phyloP scores from a whole-genome alignment of 1,140 invertebrate genomes.

The Andrena cerasifolii region DNA sequence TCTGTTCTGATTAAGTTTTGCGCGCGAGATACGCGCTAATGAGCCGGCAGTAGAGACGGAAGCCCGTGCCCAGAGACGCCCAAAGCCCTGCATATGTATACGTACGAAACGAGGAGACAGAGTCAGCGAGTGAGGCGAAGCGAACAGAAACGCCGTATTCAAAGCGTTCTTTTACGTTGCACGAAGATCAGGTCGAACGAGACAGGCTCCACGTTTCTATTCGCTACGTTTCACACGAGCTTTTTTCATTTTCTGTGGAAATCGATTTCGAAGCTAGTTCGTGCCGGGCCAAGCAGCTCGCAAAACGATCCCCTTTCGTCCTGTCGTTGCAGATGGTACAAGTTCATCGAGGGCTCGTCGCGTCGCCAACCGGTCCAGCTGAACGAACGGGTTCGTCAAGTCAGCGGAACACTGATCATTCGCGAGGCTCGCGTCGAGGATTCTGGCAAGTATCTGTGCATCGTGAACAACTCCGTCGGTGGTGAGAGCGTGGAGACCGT shows the following conservation, averaged over 20 bases:
- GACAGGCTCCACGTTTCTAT: slow-evolving; percentile 18
- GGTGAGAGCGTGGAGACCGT: slow-evolving; percentile 96
- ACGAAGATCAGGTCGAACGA: background rate
- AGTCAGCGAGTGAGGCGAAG: background rate
- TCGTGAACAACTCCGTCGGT: slow-evolving; percentile 96
- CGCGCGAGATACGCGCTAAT: slow-evolving; percentile 52
- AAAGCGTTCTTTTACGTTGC: background rate
- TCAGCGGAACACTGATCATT: slow-evolving; percentile 96
- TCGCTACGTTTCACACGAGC: slow-evolving; percentile 7
- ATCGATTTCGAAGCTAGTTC: slow-evolving; percentile 18
- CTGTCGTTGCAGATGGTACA: slow-evolving; percentile 93
- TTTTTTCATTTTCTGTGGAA: slow-evolving; percentile 2
- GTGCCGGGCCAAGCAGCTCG: slow-evolving; percentile 12
- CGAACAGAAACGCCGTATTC: background rate
- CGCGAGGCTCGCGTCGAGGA: slow-evolving; percentile 94
- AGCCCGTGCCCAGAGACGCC: slow-evolving; percentile 68
- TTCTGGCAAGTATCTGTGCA: slow-evolving; percentile 96
- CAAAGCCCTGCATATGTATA: slow-evolving; percentile 58
- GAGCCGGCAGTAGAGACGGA: slow-evolving; percentile 50
- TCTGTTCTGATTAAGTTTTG: slow-evolving; percentile 55
- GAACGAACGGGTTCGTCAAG: slow-evolving; percentile 94
- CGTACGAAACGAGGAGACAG: background rate
- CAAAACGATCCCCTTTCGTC: slow-evolving; percentile 44
- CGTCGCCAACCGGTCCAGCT: slow-evolving; percentile 92
- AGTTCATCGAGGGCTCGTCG: slow-evolving; percentile 93